Conservation (phyloP, 2,113 vertebrate genomes). For the Thalassoma bifasciatum region DNA sequence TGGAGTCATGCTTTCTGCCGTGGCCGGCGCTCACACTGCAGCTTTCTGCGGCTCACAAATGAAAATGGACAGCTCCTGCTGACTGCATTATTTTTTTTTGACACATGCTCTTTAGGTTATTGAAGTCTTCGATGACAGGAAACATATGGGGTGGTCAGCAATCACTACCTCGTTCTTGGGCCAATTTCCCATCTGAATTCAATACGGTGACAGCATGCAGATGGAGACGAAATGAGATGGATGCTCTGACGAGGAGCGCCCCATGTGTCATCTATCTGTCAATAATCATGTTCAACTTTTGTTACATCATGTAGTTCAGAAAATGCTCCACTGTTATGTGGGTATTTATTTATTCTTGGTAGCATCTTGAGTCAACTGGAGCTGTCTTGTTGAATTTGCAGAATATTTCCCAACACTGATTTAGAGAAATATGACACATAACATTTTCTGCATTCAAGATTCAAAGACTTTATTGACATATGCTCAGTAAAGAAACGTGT, state of each 20-base stretch:
- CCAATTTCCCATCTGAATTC: conserved; percentile 55
- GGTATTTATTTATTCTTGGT: not conserved
- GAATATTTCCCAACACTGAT: too few species aligned
- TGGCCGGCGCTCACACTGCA: conserved; percentile 31
- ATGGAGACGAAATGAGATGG: conserved; percentile 38
- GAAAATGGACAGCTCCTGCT: conserved; percentile 68
- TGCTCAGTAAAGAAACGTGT: too few species aligned
- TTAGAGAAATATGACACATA: too few species aligned
- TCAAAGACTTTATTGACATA: too few species aligned
- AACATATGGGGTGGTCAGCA: conserved; percentile 65
- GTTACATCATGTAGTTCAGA: not conserved
- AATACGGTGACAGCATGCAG: conserved; percentile 45
- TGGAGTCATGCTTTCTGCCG: conserved; percentile 35
- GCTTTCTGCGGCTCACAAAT: conserved; percentile 57
- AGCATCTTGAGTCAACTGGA: too few species aligned
- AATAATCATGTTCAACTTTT: conserved; percentile 22
- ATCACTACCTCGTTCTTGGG: conserved; percentile 48
- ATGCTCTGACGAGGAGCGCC: not conserved
- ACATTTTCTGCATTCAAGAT: too few species aligned
- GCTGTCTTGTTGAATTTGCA: too few species aligned
- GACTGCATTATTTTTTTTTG: conserved; percentile 65
- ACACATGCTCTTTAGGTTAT: conserved; percentile 73
- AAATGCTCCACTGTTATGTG: not conserved
- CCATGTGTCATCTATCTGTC: not conserved
- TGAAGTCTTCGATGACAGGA: conserved; percentile 64